Conservation (phyloP, 2,113 vertebrate species). For the Aythya baeri region DNA sequence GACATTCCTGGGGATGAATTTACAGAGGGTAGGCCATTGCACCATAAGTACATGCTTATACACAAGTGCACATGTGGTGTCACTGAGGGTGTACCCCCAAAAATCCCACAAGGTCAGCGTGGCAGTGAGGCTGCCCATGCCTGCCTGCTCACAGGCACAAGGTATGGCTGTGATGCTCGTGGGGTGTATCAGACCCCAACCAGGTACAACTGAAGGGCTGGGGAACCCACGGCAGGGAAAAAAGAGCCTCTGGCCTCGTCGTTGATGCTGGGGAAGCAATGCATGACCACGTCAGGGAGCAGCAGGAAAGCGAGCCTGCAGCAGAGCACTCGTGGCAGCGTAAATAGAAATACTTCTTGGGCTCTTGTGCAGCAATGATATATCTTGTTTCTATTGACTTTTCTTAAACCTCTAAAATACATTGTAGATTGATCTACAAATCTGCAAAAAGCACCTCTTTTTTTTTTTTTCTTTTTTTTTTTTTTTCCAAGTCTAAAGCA, state of each 20-base stretch:
- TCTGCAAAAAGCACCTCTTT: conserved; percentile 52
- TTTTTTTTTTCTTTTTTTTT: background rate
- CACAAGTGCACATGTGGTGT: background rate
- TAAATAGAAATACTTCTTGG: conserved; percentile 13
- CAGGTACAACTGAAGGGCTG: fast-evolving
- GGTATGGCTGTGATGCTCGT: background rate
- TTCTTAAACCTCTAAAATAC: conserved; percentile 66
- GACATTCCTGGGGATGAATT: background rate
- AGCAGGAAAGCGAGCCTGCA: background rate
- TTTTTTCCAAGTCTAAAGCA: conserved; percentile 37
- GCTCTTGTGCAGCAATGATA: conserved; percentile 44
- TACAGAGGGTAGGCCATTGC: background rate
- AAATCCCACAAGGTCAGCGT: background rate
- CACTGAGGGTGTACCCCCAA: no score
- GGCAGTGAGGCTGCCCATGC: background rate
- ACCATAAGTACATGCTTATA: background rate
- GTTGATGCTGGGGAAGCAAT: background rate
- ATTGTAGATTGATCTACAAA: conserved; percentile 68
- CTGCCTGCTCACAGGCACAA: background rate
- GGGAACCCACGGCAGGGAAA: background rate
- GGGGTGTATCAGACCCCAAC: fast-evolving
- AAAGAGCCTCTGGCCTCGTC: background rate
- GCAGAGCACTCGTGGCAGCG: background rate
- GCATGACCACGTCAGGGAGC: background rate
- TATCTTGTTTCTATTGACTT: conserved; percentile 71